phyloP scores from a whole-genome alignment of 2,797 vertebrate genomes.

The Squalus acanthias region DNA sequence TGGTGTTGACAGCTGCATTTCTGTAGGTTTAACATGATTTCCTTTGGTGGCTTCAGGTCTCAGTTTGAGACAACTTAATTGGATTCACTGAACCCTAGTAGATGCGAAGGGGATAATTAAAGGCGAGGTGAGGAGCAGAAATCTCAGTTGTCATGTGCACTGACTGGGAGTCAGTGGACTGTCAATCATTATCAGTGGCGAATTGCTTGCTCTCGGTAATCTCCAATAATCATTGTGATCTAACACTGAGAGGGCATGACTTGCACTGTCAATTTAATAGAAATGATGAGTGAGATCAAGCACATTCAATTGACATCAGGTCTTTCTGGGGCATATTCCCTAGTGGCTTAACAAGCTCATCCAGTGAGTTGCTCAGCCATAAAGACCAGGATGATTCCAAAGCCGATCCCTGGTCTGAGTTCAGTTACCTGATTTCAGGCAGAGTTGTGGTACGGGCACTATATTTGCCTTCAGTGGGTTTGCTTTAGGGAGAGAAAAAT shows the following conservation, averaged over 20 bases:
- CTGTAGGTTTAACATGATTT: not conserved
- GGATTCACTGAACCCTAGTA: not conserved
- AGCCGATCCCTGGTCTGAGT: not conserved
- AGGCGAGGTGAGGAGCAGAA: not conserved
- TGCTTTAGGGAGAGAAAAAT: not conserved
- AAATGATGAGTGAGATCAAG: not conserved
- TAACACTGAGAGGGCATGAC: not conserved
- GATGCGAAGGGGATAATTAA: not conserved
- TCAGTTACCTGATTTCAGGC: not conserved
- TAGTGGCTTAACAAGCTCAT: not conserved
- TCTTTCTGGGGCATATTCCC: not conserved
- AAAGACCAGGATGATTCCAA: not conserved
- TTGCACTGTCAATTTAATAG: not conserved
- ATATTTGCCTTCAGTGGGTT: not conserved
- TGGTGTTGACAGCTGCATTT: not conserved
- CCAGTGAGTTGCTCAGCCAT: not conserved
- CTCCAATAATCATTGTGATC: not conserved
- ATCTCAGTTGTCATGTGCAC: not conserved
- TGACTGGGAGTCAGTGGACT: not conserved
- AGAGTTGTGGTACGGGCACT: not conserved
- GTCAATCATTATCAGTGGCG: not conserved
- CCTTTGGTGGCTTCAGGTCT: slow-evolving; percentile 9
- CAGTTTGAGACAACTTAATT: slow-evolving; percentile 24
- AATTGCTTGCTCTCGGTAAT: not conserved
- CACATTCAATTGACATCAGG: not conserved